Conservation (phyloP, 2,888 invertebrate genomes). For the Torymus aiolomorphi region DNA sequence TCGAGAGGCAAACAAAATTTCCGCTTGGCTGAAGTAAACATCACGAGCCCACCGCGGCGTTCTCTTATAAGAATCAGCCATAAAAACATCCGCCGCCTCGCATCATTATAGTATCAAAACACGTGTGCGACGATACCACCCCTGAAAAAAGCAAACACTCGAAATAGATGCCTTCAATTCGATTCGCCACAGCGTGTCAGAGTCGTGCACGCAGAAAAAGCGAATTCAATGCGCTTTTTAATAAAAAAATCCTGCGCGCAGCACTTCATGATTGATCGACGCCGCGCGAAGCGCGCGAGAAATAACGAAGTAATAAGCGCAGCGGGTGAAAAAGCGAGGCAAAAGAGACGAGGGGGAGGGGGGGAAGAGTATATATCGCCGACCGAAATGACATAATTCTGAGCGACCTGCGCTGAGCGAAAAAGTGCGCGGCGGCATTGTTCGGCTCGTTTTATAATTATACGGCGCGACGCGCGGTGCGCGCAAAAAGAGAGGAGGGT, state of each 20-base stretch:
- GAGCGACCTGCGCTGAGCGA: slow-evolving; percentile 22
- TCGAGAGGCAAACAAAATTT: too few relatives aligned
- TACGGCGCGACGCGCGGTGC: neutral
- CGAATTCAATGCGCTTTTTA: neutral
- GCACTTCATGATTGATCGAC: slow-evolving; percentile 40
- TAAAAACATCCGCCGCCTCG: too few relatives aligned
- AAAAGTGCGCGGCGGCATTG: slow-evolving; percentile 28
- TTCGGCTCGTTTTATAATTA: slow-evolving; percentile 32
- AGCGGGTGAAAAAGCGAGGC: neutral
- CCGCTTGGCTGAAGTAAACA: too few relatives aligned
- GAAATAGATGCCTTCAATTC: slow-evolving; percentile 41
- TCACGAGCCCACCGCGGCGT: too few relatives aligned
- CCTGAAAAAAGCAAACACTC: slow-evolving; percentile 12
- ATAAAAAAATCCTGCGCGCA: neutral
- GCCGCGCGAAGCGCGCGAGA: neutral
- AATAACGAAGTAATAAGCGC: slow-evolving; percentile 17
- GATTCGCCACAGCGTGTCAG: slow-evolving; percentile 11
- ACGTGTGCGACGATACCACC: neutral
- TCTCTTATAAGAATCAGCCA: too few relatives aligned
- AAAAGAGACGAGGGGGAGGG: neutral
- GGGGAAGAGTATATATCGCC: too few relatives aligned
- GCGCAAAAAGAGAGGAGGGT: neutral
- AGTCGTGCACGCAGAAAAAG: neutral
- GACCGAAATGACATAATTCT: slow-evolving; percentile 46
- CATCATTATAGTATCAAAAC: slow-evolving; percentile 31